Evolutionary conservation across 2,797 vertebrate species (phyloP), one percentile per base, ranked within the genome.

Genomic region (Okamejei kenojei): DNA sequence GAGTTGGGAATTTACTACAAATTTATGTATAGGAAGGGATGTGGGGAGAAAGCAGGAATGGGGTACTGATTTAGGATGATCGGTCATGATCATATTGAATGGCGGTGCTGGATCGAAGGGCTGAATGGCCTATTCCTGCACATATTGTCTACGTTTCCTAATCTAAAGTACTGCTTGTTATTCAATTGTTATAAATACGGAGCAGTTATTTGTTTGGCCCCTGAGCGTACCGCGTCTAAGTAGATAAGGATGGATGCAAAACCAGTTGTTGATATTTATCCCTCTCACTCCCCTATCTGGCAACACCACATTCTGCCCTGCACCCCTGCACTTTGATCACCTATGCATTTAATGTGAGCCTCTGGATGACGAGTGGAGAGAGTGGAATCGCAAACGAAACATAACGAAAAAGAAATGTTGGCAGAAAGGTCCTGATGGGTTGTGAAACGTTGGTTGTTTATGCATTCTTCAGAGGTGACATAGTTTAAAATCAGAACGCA

Each of bases 401-500:
- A 73, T 65, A 45, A 71, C 32, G 38, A 13, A 6, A 13, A 90
- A 71, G 17, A 58, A 8, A 38, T 82, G 29, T 91, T 74, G 71
- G 90, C 68, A 91, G 23, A 74, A 74, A 91, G 63, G 2, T 7
- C 68, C 68, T 68, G 61, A 45, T 54, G 26, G 32, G 29, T 58
- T 86, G 13, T 65, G 82, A 32, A 35, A 91, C 45, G 32, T 74
- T 38, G 23, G 21, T 54, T 74, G 35, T 73, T 74, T 35, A 35
- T 91, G 73, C 71, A 91, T 91, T 91, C 35, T 91, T 91, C 38
- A 10, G 1, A 73, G 68, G 35, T 74, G 90, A 54, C 71, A 45
- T 35, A 91, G 45, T 38, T 74, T 74, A 74, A 91, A 35, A 68
- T 91, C 68, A 91, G 71, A 38, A 54, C 73, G 71, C 65, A 91